Percentiles rank a stretch among this genome's conserved stretches.
Evolutionary conservation across 2,888 invertebrate species (phyloP).

Genomic region (Cephus nigrinus): DNA sequence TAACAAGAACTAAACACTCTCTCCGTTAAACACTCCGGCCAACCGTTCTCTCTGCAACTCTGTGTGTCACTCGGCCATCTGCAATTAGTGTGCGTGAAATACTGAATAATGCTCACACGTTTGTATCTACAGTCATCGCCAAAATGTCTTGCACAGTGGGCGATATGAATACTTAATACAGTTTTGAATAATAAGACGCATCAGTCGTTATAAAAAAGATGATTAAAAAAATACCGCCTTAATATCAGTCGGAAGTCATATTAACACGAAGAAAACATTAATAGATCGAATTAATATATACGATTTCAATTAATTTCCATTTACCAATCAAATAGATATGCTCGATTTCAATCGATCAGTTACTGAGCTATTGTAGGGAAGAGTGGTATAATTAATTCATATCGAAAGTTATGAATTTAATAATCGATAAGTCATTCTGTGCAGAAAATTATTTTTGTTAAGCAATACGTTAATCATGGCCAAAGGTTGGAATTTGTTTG

Average conservation of each 20-base stretch:
- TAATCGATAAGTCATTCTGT: neutral
- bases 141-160: neutral
- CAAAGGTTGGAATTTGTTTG: neutral
- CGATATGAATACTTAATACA: neutral
- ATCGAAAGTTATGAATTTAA: neutral
- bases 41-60: constrained; percentile 15
- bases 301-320: neutral
- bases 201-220: neutral
- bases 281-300: neutral
- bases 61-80: constrained; percentile 22
- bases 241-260: neutral
- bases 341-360: neutral
- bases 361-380: too few species aligned
- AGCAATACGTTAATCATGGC: neutral
- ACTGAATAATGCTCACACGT: constrained; percentile 22
- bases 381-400: too few species aligned
- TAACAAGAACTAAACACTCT: constrained; percentile 18
- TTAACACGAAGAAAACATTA: neutral
- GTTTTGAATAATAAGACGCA: neutral
- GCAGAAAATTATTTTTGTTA: neutral
- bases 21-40: neutral
- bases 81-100: constrained; percentile 24
- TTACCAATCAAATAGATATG: neutral
- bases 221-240: neutral
- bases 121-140: constrained; percentile 2